Percentiles rank a stretch among this genome's conserved stretches.
Conservation (phyloP, 2,113 vertebrate genomes). For the Menura novaehollandiae region DNA sequence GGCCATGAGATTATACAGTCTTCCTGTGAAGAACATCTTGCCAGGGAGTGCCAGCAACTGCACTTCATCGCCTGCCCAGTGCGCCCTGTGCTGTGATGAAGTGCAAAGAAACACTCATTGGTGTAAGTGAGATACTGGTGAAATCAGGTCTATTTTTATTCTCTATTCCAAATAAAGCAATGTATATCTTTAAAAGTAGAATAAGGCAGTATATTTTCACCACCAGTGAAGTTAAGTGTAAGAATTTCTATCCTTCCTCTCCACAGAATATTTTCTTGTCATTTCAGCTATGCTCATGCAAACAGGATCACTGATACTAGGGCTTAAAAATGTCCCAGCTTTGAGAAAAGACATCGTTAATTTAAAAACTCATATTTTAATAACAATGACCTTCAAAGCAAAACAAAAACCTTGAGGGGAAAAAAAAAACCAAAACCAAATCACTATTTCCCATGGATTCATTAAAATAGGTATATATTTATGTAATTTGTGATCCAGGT, state of each 20-base stretch:
- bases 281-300: not conserved
- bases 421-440: not conserved
- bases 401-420: not conserved
- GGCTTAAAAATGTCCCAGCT: not conserved
- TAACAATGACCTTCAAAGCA: not conserved
- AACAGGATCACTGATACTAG: not conserved
- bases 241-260: not conserved
- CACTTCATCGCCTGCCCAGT: not conserved
- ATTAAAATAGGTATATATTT: not conserved
- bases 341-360: not conserved
- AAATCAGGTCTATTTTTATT: slow-evolving; percentile 25
- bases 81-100: not conserved
- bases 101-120: not conserved
- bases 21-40: not conserved
- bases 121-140: not conserved
- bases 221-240: accelerated
- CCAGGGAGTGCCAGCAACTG: not conserved
- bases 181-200: not conserved
- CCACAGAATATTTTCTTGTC: not conserved
- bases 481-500: not conserved
- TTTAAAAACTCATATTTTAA: not conserved
- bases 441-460: not conserved
- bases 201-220: not conserved
- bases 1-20: not conserved
- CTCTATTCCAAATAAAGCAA: slow-evolving; percentile 17